A percentile compares a stretch with the other conserved stretches of the same genome.
Evolutionary conservation across 2,888 invertebrate genomes (phyloP).

Genomic region (Boloria selene): DNA sequence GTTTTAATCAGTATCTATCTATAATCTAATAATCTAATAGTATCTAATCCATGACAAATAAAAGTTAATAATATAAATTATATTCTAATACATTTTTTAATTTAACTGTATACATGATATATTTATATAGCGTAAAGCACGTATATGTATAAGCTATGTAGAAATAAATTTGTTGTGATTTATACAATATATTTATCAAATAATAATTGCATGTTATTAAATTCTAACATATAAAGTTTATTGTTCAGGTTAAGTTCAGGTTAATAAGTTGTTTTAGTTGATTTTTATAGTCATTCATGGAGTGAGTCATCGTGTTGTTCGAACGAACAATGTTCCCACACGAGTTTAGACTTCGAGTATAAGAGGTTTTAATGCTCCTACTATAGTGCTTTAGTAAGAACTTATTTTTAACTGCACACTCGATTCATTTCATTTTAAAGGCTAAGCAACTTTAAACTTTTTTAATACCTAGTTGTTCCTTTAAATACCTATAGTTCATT

Average conservation of each 20-base stretch:
- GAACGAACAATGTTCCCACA: constrained; percentile 32
- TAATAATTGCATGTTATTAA: neutral
- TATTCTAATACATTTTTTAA: too few relatives aligned
- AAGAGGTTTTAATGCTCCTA: constrained; percentile 26
- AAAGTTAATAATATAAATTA: too few relatives aligned
- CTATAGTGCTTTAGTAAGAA: constrained; percentile 20
- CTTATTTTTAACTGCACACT: constrained; percentile 24
- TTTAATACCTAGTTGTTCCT: neutral
- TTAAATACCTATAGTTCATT: too few relatives aligned
- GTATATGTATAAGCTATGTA: too few relatives aligned
- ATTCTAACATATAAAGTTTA: neutral
- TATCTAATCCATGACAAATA: too few relatives aligned
- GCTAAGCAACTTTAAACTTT: neutral
- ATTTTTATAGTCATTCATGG: constrained; percentile 26
- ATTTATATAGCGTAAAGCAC: too few relatives aligned
- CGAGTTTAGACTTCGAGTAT: constrained; percentile 20
- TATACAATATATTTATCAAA: too few relatives aligned
- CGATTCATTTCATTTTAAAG: neutral
- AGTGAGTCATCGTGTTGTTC: constrained; percentile 26
- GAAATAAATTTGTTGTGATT: too few relatives aligned
- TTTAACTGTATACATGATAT: too few relatives aligned
- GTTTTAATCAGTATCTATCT: too few relatives aligned
- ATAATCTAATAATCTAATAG: too few relatives aligned
- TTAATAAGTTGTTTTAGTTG: constrained; percentile 19
- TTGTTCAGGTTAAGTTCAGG: neutral